phyloP scores from a whole-genome alignment of 2,888 invertebrate genomes.

The Margaritifera margaritifera region DNA sequence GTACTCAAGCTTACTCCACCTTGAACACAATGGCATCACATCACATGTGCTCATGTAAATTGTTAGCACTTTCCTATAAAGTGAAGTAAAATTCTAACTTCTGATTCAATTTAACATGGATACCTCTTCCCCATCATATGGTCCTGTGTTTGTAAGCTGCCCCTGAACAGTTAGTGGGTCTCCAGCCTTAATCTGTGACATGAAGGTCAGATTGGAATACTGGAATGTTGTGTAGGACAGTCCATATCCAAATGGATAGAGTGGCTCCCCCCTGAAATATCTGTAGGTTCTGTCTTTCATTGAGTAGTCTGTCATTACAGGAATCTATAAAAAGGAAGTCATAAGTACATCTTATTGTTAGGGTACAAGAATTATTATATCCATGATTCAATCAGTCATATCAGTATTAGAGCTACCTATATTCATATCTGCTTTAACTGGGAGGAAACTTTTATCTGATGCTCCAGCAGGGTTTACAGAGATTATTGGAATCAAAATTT shows the following conservation, averaged over 20 bases:
- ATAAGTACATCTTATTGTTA: too few species aligned
- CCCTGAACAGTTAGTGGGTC: constrained; percentile 33
- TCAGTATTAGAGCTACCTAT: constrained; percentile 5
- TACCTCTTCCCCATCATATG: constrained; percentile 58
- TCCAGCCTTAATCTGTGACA: constrained; percentile 33
- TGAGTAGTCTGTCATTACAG: constrained; percentile 40
- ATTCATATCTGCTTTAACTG: constrained; percentile 8
- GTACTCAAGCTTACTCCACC: too few species aligned
- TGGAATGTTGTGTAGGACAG: constrained; percentile 45
- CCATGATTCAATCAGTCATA: too few species aligned
- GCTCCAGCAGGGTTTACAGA: too few species aligned
- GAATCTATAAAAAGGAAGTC: constrained; percentile 23
- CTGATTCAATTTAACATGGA: neutral
- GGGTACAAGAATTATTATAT: too few species aligned
- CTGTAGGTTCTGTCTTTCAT: constrained; percentile 60
- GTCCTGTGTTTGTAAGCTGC: constrained; percentile 44
- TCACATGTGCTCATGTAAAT: neutral
- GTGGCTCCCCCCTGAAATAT: constrained; percentile 47
- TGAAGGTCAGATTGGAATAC: constrained; percentile 27
- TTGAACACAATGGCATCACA: neutral
- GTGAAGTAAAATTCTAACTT: too few species aligned
- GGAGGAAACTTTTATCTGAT: too few species aligned
- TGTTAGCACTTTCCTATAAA: too few species aligned
- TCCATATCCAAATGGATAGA: constrained; percentile 57
- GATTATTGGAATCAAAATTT: too few species aligned